Percentiles rank a stretch among this genome's conserved stretches.
Conservation (phyloP, 1,140 invertebrate species). For the Acyrthosiphon pisum region DNA sequence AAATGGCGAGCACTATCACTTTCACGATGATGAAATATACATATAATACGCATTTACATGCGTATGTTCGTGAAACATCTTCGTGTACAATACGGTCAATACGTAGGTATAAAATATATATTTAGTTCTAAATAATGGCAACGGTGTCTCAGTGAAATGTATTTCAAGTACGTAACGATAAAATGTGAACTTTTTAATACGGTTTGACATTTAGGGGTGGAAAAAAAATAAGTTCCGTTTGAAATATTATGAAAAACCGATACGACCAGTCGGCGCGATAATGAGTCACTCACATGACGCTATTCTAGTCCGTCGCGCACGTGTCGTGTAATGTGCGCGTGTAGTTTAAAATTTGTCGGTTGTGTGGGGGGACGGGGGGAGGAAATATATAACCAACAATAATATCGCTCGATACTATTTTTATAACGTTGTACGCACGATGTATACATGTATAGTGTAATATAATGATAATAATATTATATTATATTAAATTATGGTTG, state of each 20-base stretch:
- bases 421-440: neutral
- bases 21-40: no score
- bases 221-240: neutral
- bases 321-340: no score
- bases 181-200: constrained; percentile 16
- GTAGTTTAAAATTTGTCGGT: neutral
- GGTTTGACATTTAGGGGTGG: neutral
- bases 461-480: neutral
- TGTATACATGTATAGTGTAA: neutral
- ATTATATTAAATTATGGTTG: no score
- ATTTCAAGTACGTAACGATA: neutral
- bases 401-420: neutral
- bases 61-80: neutral
- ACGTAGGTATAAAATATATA: neutral
- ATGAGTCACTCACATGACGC: neutral
- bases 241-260: neutral
- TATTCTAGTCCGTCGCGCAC: neutral
- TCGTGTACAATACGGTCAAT: neutral
- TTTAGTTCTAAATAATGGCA: neutral
- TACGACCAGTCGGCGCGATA: neutral
- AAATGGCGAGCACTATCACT: no score
- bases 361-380: no score
- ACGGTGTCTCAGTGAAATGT: neutral
- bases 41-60: no score
- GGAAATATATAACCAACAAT: neutral